A percentile compares a stretch with the other conserved stretches of the same genome.
phyloP scores from a whole-genome alignment of 2,888 invertebrate species.

The Athalia rosae region DNA sequence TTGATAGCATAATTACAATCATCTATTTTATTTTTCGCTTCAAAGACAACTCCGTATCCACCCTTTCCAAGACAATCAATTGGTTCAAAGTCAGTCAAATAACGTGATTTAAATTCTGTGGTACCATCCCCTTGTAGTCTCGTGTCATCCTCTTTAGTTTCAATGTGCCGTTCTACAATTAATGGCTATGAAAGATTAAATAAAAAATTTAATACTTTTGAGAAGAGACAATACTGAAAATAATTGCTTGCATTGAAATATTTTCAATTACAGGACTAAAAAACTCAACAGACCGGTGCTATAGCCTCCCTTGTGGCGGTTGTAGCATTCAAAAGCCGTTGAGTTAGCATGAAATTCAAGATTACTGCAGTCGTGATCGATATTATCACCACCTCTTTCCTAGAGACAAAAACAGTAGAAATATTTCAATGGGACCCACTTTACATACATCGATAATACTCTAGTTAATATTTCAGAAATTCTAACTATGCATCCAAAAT shows the following conservation, averaged over 20 bases:
- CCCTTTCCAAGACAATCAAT: conserved; percentile 89
- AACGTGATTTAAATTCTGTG: conserved; percentile 76
- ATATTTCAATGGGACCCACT: not conserved
- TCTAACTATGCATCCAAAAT: not conserved
- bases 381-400: conserved; percentile 87
- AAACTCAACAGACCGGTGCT: conserved; percentile 58
- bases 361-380: conserved; percentile 84
- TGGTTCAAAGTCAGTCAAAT: conserved; percentile 89
- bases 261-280: not conserved
- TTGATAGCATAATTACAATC: conserved; percentile 97
- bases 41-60: conserved; percentile 97
- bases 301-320: conserved; percentile 62
- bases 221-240: too few species aligned
- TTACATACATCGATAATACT: not conserved
- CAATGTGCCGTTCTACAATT: conserved; percentile 64
- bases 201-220: too few species aligned
- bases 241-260: not conserved
- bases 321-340: conserved; percentile 65
- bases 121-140: conserved; percentile 65
- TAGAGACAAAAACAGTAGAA: conserved; percentile 61
- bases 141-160: conserved; percentile 63
- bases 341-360: conserved; percentile 81
- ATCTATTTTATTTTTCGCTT: conserved; percentile 94
- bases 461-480: not conserved
- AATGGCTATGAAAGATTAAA: conserved; percentile 60